Conservation (phyloP, 2,888 invertebrate genomes). For the Pharmacophagus antenor region DNA sequence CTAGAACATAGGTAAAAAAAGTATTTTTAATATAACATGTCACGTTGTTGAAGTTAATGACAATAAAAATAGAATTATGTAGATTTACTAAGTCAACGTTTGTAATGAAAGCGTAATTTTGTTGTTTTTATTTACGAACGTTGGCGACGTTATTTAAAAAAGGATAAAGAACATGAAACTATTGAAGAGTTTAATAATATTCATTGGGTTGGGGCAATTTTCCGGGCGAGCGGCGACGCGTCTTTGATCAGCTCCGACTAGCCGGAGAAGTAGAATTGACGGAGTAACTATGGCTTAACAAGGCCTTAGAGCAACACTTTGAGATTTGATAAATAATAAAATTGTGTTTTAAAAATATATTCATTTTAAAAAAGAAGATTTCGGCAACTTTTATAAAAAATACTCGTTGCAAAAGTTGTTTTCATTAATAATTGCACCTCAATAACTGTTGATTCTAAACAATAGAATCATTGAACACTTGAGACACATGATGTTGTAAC, state of each 20-base stretch:
- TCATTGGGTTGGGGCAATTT: slow-evolving; percentile 80
- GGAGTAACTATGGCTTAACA: slow-evolving; percentile 53
- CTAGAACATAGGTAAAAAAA: no score
- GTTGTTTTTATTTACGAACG: slow-evolving; percentile 13
- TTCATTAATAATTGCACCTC: background rate
- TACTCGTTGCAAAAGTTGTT: background rate
- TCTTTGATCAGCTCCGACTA: slow-evolving; percentile 74
- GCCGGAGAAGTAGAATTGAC: slow-evolving; percentile 65
- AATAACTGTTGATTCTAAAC: no score
- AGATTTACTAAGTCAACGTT: background rate
- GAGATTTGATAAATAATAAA: slow-evolving; percentile 35
- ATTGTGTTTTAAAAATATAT: slow-evolving; percentile 2
- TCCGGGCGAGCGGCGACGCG: slow-evolving; percentile 70
- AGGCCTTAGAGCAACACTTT: slow-evolving; percentile 42
- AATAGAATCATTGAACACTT: no score
- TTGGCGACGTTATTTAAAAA: slow-evolving; percentile 47
- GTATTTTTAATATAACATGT: no score
- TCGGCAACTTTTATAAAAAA: no score
- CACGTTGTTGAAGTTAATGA: no score
- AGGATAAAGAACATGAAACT: slow-evolving; percentile 71
- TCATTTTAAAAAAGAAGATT: background rate
- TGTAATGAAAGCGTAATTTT: background rate
- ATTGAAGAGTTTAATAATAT: slow-evolving; percentile 80
- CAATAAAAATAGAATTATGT: background rate
- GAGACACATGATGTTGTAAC: background rate